Evolutionary conservation across 2,797 vertebrate species (phyloP).

Genomic region (Betta splendens): DNA sequence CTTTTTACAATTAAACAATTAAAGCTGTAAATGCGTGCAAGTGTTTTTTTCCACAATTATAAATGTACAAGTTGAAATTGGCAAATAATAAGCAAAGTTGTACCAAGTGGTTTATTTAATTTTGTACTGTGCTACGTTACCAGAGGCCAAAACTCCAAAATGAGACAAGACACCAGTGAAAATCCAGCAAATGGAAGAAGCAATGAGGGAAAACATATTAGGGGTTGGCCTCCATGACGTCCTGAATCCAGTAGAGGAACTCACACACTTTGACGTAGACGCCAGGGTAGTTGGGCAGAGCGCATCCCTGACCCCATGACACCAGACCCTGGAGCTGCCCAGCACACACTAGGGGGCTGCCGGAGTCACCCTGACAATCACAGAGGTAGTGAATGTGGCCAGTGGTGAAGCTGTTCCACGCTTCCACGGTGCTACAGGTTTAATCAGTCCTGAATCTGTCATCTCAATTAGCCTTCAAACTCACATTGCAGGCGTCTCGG

Average conservation of each 20-base stretch:
- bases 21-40: constrained; percentile 16
- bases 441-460: not conserved
- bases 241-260: constrained; percentile 82
- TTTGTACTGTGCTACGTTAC: constrained; percentile 18
- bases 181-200: not conserved
- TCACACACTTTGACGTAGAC: constrained; percentile 88
- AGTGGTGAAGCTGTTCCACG: not conserved
- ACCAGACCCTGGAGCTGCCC: constrained; percentile 84
- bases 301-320: constrained; percentile 87
- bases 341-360: constrained; percentile 84
- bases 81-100: constrained; percentile 20
- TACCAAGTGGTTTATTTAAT: constrained; percentile 45
- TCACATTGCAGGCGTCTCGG: constrained; percentile 76
- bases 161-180: constrained; percentile 3
- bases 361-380: constrained; percentile 83
- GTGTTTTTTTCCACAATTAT: not conserved
- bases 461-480: constrained; percentile 22
- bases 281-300: constrained; percentile 71
- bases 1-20: constrained; percentile 15
- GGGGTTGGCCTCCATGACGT: constrained; percentile 66
- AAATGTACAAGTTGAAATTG: constrained; percentile 6
- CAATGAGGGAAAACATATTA: constrained; percentile 23
- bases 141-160: constrained; percentile 6
- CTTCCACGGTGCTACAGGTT: not conserved
- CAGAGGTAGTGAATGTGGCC: constrained; percentile 1